Evolutionary conservation across 2,113 vertebrate genomes (phyloP).

Genomic region (Sapayoa aenigma): DNA sequence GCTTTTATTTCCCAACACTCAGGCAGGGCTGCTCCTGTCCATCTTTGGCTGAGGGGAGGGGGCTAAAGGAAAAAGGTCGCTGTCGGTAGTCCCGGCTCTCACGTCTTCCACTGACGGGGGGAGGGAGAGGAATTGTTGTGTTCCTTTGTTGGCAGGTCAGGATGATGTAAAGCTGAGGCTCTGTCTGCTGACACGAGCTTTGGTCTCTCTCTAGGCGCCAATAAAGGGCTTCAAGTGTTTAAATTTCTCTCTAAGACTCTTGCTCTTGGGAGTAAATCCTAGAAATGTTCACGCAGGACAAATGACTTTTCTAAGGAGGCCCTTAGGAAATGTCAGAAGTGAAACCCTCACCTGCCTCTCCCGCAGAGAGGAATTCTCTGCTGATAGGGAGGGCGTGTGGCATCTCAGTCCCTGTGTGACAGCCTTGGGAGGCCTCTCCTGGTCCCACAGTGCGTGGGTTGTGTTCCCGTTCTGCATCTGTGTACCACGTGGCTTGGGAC

Average conservation of each 20-base stretch:
- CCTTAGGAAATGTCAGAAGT: neutral
- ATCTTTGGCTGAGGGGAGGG: neutral
- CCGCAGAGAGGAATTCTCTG: neutral
- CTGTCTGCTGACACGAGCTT: neutral
- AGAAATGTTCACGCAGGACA: neutral
- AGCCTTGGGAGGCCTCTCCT: neutral
- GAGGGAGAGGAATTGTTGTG: neutral
- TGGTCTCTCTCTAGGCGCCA: neutral
- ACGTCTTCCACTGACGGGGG: neutral
- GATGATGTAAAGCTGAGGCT: neutral
- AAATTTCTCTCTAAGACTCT: neutral
- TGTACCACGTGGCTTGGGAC: neutral
- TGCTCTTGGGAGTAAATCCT: neutral
- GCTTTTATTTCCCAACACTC: neutral
- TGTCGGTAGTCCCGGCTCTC: neutral
- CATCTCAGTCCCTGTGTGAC: accelerated
- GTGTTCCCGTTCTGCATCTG: neutral
- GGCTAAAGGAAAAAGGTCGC: neutral
- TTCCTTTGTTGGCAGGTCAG: neutral
- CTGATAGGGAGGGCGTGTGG: neutral
- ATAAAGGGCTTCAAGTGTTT: neutral
- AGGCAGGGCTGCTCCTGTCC: neutral
- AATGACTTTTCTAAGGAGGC: neutral
- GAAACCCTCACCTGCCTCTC: neutral
- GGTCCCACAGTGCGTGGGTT: neutral